Evolutionary conservation across 2,797 vertebrate species (phyloP).

Genomic region (Xiphophorus birchmanni): DNA sequence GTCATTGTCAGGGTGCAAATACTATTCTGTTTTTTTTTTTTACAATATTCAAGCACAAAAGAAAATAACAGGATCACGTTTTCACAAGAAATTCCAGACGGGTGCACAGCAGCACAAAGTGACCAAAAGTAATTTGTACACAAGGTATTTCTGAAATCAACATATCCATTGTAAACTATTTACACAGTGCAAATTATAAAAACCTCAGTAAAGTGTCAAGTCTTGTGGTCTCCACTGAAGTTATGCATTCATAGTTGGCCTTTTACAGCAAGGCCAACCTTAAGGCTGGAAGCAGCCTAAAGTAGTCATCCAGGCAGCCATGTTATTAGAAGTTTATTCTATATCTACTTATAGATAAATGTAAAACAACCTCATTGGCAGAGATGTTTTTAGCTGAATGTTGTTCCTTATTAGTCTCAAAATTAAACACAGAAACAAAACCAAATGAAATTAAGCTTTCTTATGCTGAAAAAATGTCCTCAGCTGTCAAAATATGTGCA

Average conservation of each 20-base stretch:
- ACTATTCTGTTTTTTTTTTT: neutral
- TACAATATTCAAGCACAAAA: conserved; percentile 25
- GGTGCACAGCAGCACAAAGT: conserved; percentile 24
- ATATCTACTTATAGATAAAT: conserved; percentile 11
- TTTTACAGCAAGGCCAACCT: neutral
- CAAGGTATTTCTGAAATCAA: conserved; percentile 12
- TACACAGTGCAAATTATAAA: conserved; percentile 26
- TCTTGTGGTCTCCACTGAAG: conserved; percentile 33
- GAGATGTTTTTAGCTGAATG: conserved; percentile 2
- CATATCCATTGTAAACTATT: conserved; percentile 19
- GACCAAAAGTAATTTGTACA: conserved; percentile 18
- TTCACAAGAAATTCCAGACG: neutral
- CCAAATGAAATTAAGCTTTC: neutral
- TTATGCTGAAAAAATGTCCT: neutral
- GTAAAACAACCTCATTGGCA: conserved; percentile 26
- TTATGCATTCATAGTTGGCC: neutral
- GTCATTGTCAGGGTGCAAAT: conserved; percentile 7
- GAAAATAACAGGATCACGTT: conserved; percentile 20
- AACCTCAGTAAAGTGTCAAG: neutral
- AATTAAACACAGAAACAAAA: conserved; percentile 7
- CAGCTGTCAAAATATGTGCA: neutral
- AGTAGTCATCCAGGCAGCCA: conserved; percentile 11
- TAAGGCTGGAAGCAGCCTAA: conserved; percentile 4
- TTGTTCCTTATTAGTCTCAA: conserved; percentile 7
- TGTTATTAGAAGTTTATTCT: neutral